A percentile compares a stretch with the other conserved stretches of the same genome.
Evolutionary conservation across 1,140 invertebrate species (phyloP).

Genomic region (Hyphantria cunea): DNA sequence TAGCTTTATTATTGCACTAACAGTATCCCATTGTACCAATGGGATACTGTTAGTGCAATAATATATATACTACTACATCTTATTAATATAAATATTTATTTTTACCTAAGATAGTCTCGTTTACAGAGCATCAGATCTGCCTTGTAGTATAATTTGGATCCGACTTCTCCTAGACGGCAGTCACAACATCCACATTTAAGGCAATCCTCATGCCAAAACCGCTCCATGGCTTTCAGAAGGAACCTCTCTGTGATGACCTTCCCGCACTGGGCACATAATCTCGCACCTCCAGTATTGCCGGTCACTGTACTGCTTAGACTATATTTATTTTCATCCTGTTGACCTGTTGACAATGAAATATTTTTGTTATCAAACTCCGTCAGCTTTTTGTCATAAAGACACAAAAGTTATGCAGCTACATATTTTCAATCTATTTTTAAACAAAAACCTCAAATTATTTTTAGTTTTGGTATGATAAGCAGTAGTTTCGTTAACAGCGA

Average conservation of each 20-base stretch:
- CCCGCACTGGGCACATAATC: constrained; percentile 90
- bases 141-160: constrained; percentile 95
- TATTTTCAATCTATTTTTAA: no score
- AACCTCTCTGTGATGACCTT: constrained; percentile 89
- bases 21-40: no score
- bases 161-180: constrained; percentile 95
- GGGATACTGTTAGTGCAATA: no score
- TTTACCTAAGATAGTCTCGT: constrained; percentile 93
- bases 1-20: no score
- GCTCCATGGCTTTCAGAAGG: constrained; percentile 90
- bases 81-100: not conserved
- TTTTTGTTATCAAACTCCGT: not conserved
- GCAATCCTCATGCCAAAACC: constrained; percentile 97
- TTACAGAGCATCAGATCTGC: constrained; percentile 96
- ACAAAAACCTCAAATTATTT: no score
- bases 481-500: no score
- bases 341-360: constrained; percentile 52
- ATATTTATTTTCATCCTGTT: constrained; percentile 78
- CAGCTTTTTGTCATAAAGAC: no score
- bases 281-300: constrained; percentile 60
- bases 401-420: no score
- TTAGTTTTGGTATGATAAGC: no score
- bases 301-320: constrained; percentile 61
- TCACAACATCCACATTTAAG: constrained; percentile 96
- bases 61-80: no score